Percentiles rank a stretch among this genome's conserved stretches.
Evolutionary conservation across 2,797 vertebrate species (phyloP).

Genomic region (Bovichtus diacanthus): DNA sequence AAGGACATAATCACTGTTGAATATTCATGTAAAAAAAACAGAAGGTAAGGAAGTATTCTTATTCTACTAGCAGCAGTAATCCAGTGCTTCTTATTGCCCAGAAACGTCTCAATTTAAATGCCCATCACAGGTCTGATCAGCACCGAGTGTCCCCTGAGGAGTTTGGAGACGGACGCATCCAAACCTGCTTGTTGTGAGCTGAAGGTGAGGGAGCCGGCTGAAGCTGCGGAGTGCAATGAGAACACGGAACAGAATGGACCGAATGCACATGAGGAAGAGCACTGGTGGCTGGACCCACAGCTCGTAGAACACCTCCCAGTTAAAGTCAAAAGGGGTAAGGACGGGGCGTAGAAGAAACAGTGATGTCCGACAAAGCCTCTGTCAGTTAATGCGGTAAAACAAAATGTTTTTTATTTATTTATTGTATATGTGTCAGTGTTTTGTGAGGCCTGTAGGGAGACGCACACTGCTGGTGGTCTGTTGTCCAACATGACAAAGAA

Average conservation of each 20-base stretch:
- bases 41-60: too few species aligned
- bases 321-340: slow-evolving; percentile 60
- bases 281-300: slow-evolving; percentile 58
- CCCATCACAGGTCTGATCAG: slow-evolving; percentile 60
- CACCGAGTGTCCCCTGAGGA: slow-evolving; percentile 29
- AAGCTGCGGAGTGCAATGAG: not conserved
- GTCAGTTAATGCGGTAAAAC: not conserved
- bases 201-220: not conserved
- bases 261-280: not conserved
- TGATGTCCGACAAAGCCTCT: too few species aligned
- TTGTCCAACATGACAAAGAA: slow-evolving; percentile 44
- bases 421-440: slow-evolving; percentile 57
- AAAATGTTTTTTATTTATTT: not conserved
- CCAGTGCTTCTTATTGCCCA: not conserved
- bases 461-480: slow-evolving; percentile 30
- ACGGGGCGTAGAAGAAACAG: too few species aligned
- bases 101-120: not conserved
- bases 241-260: fast-evolving
- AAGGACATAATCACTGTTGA: slow-evolving; percentile 37
- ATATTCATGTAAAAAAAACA: not conserved
- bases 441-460: slow-evolving; percentile 59
- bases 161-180: not conserved
- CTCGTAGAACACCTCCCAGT: slow-evolving; percentile 59
- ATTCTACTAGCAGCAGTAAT: not conserved
- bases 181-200: slow-evolving; percentile 46